These are phyloP conservation scores for Mastomys natalensis DNA, from an alignment of 2,113 vertebrate species.

Conservation along the genomic window DNA sequence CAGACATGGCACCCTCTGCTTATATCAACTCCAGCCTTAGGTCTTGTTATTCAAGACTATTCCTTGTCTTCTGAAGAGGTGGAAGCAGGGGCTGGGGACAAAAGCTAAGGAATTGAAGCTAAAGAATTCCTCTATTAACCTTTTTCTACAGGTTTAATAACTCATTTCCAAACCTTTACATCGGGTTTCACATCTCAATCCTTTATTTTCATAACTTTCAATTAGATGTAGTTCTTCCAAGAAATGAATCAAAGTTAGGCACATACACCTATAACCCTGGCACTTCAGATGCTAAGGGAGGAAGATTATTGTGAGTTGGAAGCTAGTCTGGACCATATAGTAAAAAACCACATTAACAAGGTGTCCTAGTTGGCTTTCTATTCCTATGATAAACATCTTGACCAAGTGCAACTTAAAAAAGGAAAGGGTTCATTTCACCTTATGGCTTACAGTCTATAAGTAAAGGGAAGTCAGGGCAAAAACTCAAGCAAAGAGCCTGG, in stretches of 20 bases:
- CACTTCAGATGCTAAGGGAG: neutral
- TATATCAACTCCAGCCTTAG: slow-evolving; percentile 9
- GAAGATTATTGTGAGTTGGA: neutral
- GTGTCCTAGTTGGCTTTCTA: neutral
- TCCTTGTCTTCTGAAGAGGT: slow-evolving; percentile 24
- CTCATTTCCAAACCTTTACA: slow-evolving; percentile 54
- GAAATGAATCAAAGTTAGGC: slow-evolving; percentile 49
- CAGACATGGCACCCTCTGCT: neutral
- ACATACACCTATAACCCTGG: neutral
- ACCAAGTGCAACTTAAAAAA: neutral
- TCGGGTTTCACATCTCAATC: slow-evolving; percentile 19
- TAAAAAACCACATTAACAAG: neutral
- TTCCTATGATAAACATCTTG: neutral
- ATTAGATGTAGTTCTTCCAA: slow-evolving; percentile 45
- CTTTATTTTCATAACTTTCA: slow-evolving; percentile 51
- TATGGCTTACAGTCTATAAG: neutral
- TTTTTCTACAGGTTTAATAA: slow-evolving; percentile 42
- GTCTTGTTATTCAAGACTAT: slow-evolving; percentile 42
- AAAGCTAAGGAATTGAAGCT: neutral
- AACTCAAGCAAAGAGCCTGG: neutral
- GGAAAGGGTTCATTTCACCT: neutral
- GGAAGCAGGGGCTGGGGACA: neutral
- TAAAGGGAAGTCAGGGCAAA: neutral
- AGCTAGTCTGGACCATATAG: neutral
- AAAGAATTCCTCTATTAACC: slow-evolving; percentile 43